phyloP scores from a whole-genome alignment of 2,888 invertebrate genomes.

The Scelioninae gen. 2 region DNA sequence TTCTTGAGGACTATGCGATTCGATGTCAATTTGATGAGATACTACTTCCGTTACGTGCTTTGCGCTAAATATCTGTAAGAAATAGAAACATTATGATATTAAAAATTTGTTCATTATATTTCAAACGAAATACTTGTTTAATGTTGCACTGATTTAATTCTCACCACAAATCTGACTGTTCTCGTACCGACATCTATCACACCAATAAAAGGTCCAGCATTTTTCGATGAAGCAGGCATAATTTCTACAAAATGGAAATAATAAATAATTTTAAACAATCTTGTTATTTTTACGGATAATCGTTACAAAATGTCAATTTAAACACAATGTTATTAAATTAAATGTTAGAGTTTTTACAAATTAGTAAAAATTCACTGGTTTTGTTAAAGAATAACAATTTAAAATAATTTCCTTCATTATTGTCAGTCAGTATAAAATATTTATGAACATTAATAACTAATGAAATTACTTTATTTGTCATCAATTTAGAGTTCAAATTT shows the following conservation, averaged over 20 bases:
- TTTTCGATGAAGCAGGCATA: conserved; percentile 66
- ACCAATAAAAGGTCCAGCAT: conserved; percentile 81
- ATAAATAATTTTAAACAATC: too few relatives aligned
- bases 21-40: conserved; percentile 88
- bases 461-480: too few relatives aligned
- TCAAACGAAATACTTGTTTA: background rate
- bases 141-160: too few relatives aligned
- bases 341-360: too few relatives aligned
- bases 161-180: conserved; percentile 89
- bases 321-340: too few relatives aligned
- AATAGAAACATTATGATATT: conserved; percentile 51
- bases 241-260: conserved; percentile 35
- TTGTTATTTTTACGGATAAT: background rate
- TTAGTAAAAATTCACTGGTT: too few relatives aligned
- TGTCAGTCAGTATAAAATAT: too few relatives aligned
- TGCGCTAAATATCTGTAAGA: conserved; percentile 85
- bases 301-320: background rate
- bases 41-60: conserved; percentile 87
- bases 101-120: background rate
- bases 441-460: too few relatives aligned
- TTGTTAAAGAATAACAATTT: too few relatives aligned
- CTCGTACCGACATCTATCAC: conserved; percentile 98
- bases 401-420: too few relatives aligned
- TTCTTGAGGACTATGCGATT: conserved; percentile 87
- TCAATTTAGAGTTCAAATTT: too few relatives aligned